Evolutionary conservation across 1,140 invertebrate species (phyloP).

Genomic region (Archivesica marissinica): DNA sequence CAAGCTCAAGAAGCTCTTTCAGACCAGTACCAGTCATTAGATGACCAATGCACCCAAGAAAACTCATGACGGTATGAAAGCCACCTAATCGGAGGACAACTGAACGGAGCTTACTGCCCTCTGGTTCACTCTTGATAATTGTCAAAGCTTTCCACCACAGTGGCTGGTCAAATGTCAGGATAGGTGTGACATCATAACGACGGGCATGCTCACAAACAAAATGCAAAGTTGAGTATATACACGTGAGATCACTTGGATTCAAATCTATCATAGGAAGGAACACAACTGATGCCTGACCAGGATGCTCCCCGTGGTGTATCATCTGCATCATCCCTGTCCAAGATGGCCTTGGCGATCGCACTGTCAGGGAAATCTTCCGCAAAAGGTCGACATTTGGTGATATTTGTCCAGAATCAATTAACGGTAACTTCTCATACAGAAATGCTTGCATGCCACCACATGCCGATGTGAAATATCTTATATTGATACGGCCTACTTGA

Average conservation of each 20-base stretch:
- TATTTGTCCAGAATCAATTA: too few relatives aligned
- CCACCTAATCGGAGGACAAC: slow-evolving; percentile 44
- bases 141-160: slow-evolving; percentile 65
- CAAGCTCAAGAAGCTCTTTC: slow-evolving; percentile 52
- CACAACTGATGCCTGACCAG: slow-evolving; percentile 17
- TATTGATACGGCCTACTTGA: background rate
- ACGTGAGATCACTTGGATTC: background rate
- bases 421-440: background rate
- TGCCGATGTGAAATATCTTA: background rate
- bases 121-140: slow-evolving; percentile 43
- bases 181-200: slow-evolving; percentile 49
- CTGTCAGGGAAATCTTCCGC: background rate
- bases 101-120: slow-evolving; percentile 15
- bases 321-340: slow-evolving; percentile 20
- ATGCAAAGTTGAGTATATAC: background rate
- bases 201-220: slow-evolving; percentile 57
- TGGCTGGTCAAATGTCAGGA: slow-evolving; percentile 69
- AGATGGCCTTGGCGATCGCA: background rate
- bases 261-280: slow-evolving; percentile 33
- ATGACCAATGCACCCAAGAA: too few relatives aligned
- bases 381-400: background rate
- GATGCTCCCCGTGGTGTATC: slow-evolving; percentile 15
- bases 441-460: background rate
- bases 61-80: slow-evolving; percentile 42
- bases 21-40: slow-evolving; percentile 24